Base-by-base conservation (phyloP, 30 jellyfish, hydroid and myxozoan species). In the Clytia hemisphaerica region DNA sequence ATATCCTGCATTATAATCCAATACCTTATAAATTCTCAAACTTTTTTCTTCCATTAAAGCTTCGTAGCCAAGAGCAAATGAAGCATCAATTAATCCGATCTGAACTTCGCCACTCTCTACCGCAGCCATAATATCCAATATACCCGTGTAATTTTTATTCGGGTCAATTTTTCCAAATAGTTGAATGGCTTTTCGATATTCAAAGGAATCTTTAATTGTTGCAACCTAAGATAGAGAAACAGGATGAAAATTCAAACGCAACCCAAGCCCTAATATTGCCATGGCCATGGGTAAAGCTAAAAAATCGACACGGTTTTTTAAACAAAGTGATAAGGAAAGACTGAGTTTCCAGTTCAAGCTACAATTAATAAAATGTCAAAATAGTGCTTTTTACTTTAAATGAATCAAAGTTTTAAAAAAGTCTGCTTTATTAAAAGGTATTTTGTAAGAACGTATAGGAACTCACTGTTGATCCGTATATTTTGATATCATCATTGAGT, bases 401-500 rank as follows among this genome's bases (percentile, higher is more conserved):
- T n/a, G n/a, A n/a, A n/a, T n/a, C n/a, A n/a, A n/a, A n/a, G n/a
- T n/a, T n/a, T n/a, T n/a, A n/a, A n/a, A n/a, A n/a, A n/a, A n/a
- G n/a, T n/a, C n/a, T n/a, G n/a, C n/a, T n/a, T n/a, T n/a, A n/a
- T n/a, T n/a, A n/a, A n/a, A n/a, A n/a, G n/a, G n/a, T n/a, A n/a
- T n/a, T n/a, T n/a, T 42, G 53, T 42, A 42, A 42, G n/a, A 42
- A 9, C 12, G n/a, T 9, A 12, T 12, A 42, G 53, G 12, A 42
- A 40, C 53, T 51, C 36, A 61, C 75, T 64, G 21, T 61, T 7
- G 64, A 15, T 6, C 75, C 75, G 36, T 61, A 61, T 9, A 61
- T 27, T 61, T 61, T 34, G 36, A 29, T 29, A 7, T 31, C 75
- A 4, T 10, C 36, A 9, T 32, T 64, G 15, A 31, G 66, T 16